Base-by-base conservation (phyloP, 1,140 invertebrate species). In the Magallana gigas region DNA sequence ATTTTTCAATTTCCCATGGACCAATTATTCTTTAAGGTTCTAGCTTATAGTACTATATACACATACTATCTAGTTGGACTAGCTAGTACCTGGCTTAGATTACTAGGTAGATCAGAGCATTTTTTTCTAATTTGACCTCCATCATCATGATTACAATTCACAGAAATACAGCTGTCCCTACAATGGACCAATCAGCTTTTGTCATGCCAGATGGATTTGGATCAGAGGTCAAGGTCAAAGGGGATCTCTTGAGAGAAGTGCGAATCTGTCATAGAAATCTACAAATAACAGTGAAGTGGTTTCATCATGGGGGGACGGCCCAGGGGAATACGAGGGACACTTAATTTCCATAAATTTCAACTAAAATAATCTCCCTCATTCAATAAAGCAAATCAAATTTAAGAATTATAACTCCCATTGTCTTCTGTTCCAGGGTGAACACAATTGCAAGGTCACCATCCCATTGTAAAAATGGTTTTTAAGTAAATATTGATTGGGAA, bases 171-270 rank as follows among this genome's bases (percentile, higher is more conserved):
- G 68, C 68, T 76, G 68, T 36, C 23, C 68, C 18, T 64, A 18
- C 60, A 12, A 76, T 36, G 23, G 68, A 76, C 68, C 68, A 76
- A 76, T 76, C 68, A 76, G 68, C 23, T 76, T 76, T 36, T 76
- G 23, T 29, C 68, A 76, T 76, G 68, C 68, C 68, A 76, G 68
- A 76, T 76, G 68, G 68, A 36, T 76, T 76, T 36, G 36, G 23
- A 76, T 76, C 23, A 76, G 68, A 76, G 68, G 68, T 76, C 68
- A 76, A 76, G 68, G 68, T 76, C 68, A 76, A 76, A 76, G 68
- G 68, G 64, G 68, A 29, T 12, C 68, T 29, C 68, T 76, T 23
- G 9, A 76, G 68, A 76, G 68, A 76, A 76, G 23, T 76, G 68
- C 36, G 18, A 76, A 76, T 76, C 68, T 76, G 68, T 12, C 23